These are phyloP conservation scores for Harpalus rubripes DNA, from an alignment of 2,888 invertebrate species.

Conservation along the genomic window DNA sequence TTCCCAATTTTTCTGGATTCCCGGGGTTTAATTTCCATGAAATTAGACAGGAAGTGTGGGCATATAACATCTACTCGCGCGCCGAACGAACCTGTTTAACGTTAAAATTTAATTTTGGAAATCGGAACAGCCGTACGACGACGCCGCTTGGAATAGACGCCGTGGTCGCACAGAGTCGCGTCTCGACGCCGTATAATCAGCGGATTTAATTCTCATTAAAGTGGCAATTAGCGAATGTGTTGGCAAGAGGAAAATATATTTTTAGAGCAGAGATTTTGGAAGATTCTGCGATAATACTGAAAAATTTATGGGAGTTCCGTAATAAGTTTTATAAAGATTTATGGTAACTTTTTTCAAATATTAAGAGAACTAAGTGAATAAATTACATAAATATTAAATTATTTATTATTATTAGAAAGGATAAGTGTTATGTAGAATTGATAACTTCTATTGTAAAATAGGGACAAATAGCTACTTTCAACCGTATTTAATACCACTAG, in stretches of 20 bases:
- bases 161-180: neutral
- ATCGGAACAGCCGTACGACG: slow-evolving; percentile 18
- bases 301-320: neutral
- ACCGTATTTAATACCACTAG: too few relatives aligned
- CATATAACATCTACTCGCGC: neutral
- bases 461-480: too few relatives aligned
- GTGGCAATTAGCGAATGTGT: neutral
- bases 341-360: too few relatives aligned
- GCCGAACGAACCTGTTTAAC: slow-evolving; percentile 32
- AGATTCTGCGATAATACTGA: neutral
- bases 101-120: slow-evolving; percentile 59
- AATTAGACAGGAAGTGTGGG: slow-evolving; percentile 35
- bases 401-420: too few relatives aligned
- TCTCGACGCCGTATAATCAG: neutral
- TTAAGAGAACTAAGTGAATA: too few relatives aligned
- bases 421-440: too few relatives aligned
- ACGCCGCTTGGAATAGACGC: slow-evolving; percentile 24
- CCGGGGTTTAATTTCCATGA: slow-evolving; percentile 51
- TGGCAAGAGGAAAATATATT: neutral
- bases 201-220: slow-evolving; percentile 6
- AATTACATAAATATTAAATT: too few relatives aligned
- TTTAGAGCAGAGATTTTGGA: neutral
- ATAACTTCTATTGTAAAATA: too few relatives aligned
- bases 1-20: slow-evolving; percentile 21
- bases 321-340: neutral